phyloP scores from a whole-genome alignment of 2,113 vertebrate genomes.

The Rynchops niger region DNA sequence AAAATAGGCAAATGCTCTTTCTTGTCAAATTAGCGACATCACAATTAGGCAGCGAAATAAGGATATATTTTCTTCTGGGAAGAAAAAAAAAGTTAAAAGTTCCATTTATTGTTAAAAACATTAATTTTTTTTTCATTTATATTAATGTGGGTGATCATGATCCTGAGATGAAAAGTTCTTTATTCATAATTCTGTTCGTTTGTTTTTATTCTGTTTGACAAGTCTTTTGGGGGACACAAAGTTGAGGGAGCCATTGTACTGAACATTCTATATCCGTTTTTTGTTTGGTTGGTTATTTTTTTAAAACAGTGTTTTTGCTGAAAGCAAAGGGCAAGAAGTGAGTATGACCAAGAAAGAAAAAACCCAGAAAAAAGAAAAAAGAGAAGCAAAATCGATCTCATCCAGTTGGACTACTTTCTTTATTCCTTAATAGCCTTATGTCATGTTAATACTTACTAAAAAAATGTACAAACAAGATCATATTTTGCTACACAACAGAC shows the following conservation, averaged over 20 bases:
- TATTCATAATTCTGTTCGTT: not conserved
- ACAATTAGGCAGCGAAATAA: not conserved
- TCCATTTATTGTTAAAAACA: not conserved
- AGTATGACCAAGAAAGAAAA: not conserved
- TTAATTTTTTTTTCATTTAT: not conserved
- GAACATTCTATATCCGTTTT: rapidly evolving
- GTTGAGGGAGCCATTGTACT: not conserved
- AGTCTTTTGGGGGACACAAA: not conserved
- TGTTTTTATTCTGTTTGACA: not conserved
- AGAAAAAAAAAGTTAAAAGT: not conserved
- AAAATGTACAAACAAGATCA: not conserved
- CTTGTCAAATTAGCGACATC: not conserved
- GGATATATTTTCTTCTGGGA: not conserved
- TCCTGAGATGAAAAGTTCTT: not conserved
- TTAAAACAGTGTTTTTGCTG: not conserved
- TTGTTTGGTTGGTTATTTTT: not conserved
- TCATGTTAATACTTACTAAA: not conserved
- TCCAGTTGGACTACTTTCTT: not conserved
- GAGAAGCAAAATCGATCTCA: not conserved
- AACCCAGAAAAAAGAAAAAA: not conserved
- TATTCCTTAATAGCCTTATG: not conserved
- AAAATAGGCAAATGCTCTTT: not conserved
- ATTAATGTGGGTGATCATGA: not conserved
- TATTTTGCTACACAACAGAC: not conserved
- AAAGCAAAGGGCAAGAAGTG: not conserved